Evolutionary conservation across 2,113 vertebrate species (phyloP).

Genomic region (Mobula birostris): DNA sequence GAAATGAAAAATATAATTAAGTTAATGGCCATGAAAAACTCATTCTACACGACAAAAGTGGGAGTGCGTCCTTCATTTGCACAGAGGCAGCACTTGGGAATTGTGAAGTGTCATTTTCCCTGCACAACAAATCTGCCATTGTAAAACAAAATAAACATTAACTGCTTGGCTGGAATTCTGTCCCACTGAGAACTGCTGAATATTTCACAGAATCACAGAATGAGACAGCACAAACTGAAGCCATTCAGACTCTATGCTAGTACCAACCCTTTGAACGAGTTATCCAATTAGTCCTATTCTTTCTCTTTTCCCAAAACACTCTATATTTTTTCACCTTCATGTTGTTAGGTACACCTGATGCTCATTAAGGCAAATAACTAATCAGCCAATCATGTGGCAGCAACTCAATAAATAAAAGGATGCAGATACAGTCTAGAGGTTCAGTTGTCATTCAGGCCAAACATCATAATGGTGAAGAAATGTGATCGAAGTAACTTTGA

Average conservation of each 20-base stretch:
- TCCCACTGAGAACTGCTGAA: background rate
- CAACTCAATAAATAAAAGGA: too few species aligned
- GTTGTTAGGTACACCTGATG: background rate
- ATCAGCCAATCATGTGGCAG: too few species aligned
- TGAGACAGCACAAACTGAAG: background rate
- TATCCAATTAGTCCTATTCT: background rate
- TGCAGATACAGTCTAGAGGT: too few species aligned
- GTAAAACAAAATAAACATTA: conserved; percentile 17
- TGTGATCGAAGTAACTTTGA: too few species aligned
- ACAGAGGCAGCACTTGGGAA: background rate
- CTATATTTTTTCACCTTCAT: background rate
- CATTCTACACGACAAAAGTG: background rate
- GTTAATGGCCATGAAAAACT: background rate
- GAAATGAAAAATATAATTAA: conserved; percentile 23
- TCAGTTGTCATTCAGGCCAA: too few species aligned
- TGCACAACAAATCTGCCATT: background rate
- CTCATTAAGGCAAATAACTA: too few species aligned
- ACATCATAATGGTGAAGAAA: too few species aligned
- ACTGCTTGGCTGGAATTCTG: background rate
- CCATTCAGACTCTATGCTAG: background rate
- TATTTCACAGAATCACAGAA: background rate
- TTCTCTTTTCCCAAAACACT: background rate
- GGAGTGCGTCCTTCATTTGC: background rate
- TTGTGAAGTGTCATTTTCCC: background rate
- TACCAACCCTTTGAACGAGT: background rate